phyloP scores from a whole-genome alignment of 2,113 vertebrate genomes.

The Peucedramus taeniatus region DNA sequence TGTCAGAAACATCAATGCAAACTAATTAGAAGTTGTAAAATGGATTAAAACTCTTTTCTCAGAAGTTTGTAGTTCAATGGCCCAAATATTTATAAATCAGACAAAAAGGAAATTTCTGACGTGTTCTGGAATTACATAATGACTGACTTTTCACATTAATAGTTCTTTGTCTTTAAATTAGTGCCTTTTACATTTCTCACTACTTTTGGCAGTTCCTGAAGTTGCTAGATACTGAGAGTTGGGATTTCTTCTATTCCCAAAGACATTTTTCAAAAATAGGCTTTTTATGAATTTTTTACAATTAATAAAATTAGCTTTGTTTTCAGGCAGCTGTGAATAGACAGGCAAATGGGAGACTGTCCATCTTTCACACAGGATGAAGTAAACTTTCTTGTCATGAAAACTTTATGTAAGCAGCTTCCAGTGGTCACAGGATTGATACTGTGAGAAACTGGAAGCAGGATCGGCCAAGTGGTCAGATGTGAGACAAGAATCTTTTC shows the following conservation, averaged over 20 bases:
- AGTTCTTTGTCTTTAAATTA: constrained; percentile 30
- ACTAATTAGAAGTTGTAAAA: background rate
- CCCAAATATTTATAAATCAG: background rate
- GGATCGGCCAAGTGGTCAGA: background rate
- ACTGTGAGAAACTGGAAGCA: background rate
- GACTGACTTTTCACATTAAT: background rate
- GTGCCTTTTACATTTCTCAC: background rate
- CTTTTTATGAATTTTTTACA: background rate
- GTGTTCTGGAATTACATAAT: background rate
- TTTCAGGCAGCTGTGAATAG: constrained; percentile 1
- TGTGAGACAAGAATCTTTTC: background rate
- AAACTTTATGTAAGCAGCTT: background rate
- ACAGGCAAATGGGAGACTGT: background rate
- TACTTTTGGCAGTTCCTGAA: background rate
- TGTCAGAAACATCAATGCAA: background rate
- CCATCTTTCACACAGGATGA: background rate
- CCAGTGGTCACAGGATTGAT: background rate
- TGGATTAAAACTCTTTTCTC: background rate
- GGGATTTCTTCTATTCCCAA: background rate
- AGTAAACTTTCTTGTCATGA: background rate
- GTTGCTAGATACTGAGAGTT: background rate
- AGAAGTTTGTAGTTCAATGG: background rate
- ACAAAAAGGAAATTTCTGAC: background rate
- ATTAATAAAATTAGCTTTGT: background rate
- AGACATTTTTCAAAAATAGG: background rate